Conservation (phyloP, 2,888 invertebrate species). For the Caenorhabditis sulstoni region DNA sequence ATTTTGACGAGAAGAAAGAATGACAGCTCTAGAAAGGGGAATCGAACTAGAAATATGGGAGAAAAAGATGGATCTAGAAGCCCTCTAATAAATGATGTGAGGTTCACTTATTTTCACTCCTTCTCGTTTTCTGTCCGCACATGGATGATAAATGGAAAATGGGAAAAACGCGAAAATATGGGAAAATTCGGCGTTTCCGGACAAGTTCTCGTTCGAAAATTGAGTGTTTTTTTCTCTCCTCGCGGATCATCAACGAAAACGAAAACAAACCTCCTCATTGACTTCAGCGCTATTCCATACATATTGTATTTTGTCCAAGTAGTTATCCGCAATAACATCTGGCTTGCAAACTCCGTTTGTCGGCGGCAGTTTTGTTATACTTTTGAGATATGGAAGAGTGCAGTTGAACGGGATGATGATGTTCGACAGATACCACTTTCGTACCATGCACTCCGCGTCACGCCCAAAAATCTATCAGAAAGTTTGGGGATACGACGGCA, state of each 20-base stretch:
- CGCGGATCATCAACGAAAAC: not conserved
- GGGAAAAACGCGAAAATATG: not conserved
- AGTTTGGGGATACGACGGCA: too few species aligned
- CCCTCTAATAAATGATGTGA: slow-evolving; percentile 43
- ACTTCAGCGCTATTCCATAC: slow-evolving; percentile 75
- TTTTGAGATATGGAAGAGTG: slow-evolving; percentile 71
- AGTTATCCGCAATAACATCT: slow-evolving; percentile 70
- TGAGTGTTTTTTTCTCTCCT: not conserved
- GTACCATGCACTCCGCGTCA: slow-evolving; percentile 76
- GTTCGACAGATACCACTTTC: slow-evolving; percentile 76
- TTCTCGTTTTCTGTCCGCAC: not conserved
- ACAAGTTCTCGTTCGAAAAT: too few species aligned
- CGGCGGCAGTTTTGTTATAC: slow-evolving; percentile 63
- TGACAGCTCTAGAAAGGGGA: slow-evolving; percentile 18
- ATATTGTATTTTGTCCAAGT: slow-evolving; percentile 75
- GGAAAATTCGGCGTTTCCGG: not conserved
- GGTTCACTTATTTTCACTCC: not conserved
- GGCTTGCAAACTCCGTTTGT: slow-evolving; percentile 68
- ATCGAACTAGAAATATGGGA: slow-evolving; percentile 25
- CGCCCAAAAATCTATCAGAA: slow-evolving; percentile 65
- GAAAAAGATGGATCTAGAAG: slow-evolving; percentile 9
- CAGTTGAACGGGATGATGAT: slow-evolving; percentile 77
- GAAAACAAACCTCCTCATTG: slow-evolving; percentile 68
- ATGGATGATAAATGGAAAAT: slow-evolving; percentile 10
- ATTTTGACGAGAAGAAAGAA: slow-evolving; percentile 45